These are phyloP conservation scores for Pentalonia nigronervosa DNA, from an alignment of 1,140 invertebrate genomes.

Conservation along the genomic window DNA sequence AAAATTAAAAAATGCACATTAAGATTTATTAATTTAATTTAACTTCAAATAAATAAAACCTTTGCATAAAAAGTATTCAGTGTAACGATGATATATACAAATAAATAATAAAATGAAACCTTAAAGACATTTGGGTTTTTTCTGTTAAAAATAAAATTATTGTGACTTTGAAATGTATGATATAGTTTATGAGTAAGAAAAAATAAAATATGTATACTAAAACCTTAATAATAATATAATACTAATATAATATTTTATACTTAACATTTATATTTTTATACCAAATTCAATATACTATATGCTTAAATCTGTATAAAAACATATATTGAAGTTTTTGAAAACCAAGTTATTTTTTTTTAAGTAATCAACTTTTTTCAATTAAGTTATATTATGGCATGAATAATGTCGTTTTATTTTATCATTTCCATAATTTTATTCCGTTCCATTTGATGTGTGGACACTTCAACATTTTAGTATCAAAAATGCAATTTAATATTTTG, in stretches of 20 bases:
- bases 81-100: background rate
- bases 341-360: background rate
- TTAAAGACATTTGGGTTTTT: background rate
- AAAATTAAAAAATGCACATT: background rate
- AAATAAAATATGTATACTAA: background rate
- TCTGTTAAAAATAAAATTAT: background rate
- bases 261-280: background rate
- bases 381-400: background rate
- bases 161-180: background rate
- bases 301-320: background rate
- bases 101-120: background rate
- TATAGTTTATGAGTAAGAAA: background rate
- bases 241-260: constrained; percentile 10
- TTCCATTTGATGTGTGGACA: background rate
- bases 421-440: background rate
- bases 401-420: background rate
- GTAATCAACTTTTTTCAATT: background rate
- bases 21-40: background rate
- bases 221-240: too few species aligned
- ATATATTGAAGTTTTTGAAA: background rate
- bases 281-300: background rate
- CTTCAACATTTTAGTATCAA: background rate
- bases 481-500: background rate
- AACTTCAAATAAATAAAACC: background rate
- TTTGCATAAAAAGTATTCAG: background rate